Percentiles rank a stretch among this genome's conserved stretches.
Evolutionary conservation across 2,113 vertebrate genomes (phyloP).

Genomic region (Onychostoma macrolepis): DNA sequence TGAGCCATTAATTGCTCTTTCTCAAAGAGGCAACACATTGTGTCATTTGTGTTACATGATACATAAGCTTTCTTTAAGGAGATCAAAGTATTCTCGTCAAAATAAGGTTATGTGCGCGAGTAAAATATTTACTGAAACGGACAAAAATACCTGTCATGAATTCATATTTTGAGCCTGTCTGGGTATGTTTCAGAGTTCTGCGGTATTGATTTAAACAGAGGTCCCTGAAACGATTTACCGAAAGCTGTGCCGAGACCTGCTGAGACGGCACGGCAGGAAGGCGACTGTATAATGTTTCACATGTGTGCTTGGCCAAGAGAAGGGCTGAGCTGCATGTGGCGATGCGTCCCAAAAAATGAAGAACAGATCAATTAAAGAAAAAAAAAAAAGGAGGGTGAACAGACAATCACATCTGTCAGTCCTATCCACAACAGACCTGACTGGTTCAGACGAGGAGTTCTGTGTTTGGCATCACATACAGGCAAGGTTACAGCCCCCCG

Average conservation of each 20-base stretch:
- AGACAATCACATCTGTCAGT: slow-evolving; percentile 63
- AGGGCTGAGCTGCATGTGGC: slow-evolving; percentile 48
- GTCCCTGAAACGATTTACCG: slow-evolving; percentile 62
- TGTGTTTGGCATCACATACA: slow-evolving; percentile 57
- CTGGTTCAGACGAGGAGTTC: slow-evolving; percentile 14
- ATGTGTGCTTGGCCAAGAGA: slow-evolving; percentile 56
- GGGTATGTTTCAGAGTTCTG: slow-evolving; percentile 51
- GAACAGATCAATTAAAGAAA: slow-evolving; percentile 64
- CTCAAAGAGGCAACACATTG: neutral
- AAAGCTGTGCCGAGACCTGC: slow-evolving; percentile 64
- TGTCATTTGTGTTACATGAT: slow-evolving; percentile 14
- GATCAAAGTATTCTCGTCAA: neutral
- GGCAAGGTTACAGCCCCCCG: slow-evolving; percentile 48
- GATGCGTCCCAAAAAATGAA: slow-evolving; percentile 54
- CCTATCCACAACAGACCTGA: slow-evolving; percentile 52
- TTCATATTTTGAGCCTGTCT: neutral
- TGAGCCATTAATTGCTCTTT: slow-evolving; percentile 12
- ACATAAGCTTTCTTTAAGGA: neutral
- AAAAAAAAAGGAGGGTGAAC: neutral
- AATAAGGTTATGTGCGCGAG: neutral
- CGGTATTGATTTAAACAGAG: slow-evolving; percentile 66
- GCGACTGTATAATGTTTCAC: slow-evolving; percentile 63
- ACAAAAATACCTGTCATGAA: neutral
- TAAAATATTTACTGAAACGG: neutral
- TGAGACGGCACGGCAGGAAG: slow-evolving; percentile 63